Evolutionary conservation across 2,888 invertebrate species (phyloP), one percentile per base, ranked within the genome.

Genomic region (Leptura quadrifasciata): DNA sequence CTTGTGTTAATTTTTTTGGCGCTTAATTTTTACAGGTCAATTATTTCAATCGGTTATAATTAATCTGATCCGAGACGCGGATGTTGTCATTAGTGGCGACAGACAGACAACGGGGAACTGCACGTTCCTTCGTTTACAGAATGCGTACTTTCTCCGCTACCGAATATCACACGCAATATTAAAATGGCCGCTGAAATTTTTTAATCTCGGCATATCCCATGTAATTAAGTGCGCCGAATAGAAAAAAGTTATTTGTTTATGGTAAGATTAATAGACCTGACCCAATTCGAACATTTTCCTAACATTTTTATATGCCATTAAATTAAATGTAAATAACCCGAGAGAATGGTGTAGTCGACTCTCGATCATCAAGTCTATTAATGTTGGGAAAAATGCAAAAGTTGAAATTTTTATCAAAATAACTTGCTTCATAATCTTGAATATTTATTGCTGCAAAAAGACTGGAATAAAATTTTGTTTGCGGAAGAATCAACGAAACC

Each of bases 41-140:
- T 68, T 54, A 61, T 74, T 74, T 27, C 55, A 47, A 31, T 69
- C 63, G 68, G 47, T 20, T 55, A 35, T 71, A 71, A 70, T 74
- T 60, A 74, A 69, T 74, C 64, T 20, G 60, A 76, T 64, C 12
- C 57, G 70, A 75, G 71, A 75, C 70, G 67, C 73, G 76, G 74
- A 76, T 76, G 74, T 70, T 74, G 74, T 76, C 47, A 64, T 55
- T 76, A 54, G 12, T 73, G 70, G 76, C 76, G 72, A 67, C 72
- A 67, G 76, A 76, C 68, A 69, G 52, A 61, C 61, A 61, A 61
- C 69, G 74, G 76, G 76, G 70, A 74, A 76, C 63, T 73, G 72
- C 61, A 68, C 35, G 47, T 74, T 74, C 69, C 69, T 39, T 61
- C 61, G 74, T 39, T 63, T 69, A 69, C 55, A 52, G 74, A 69